phyloP scores from a whole-genome alignment of 2,888 invertebrate species.

The Plagodis dolabraria region DNA sequence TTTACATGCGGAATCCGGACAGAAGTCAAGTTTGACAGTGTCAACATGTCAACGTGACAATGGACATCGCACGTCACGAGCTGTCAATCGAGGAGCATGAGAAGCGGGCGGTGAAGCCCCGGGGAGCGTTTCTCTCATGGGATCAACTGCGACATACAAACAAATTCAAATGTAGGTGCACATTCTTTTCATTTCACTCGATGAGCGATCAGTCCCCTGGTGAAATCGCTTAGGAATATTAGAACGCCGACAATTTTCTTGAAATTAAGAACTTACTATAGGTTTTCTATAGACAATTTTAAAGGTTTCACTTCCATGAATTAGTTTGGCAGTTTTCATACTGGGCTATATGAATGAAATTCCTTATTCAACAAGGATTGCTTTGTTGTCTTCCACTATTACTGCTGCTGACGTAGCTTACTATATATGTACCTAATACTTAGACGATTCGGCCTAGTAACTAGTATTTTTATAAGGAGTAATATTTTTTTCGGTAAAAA shows the following conservation, averaged over 20 bases:
- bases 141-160: conserved; percentile 53
- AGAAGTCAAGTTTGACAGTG: conserved; percentile 83
- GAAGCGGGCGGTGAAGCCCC: conserved; percentile 66
- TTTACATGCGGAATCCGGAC: conserved; percentile 79
- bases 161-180: conserved; percentile 58
- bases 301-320: no score
- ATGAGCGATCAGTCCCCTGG: conserved; percentile 72
- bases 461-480: no score
- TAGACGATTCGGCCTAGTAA: no score
- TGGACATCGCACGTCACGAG: conserved; percentile 76
- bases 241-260: conserved; percentile 12
- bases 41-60: conserved; percentile 82
- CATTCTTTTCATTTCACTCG: conserved; percentile 62
- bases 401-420: no score
- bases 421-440: no score
- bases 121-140: conserved; percentile 59
- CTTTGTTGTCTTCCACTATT: no score
- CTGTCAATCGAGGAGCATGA: conserved; percentile 78
- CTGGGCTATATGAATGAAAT: no score
- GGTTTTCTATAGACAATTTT: no score
- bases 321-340: no score
- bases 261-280: no score
- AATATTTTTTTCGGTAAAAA: no score
- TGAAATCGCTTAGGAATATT: conserved; percentile 23
- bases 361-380: no score